Conservation (phyloP, 2,113 vertebrate genomes). For the Fulmarus glacialis region DNA sequence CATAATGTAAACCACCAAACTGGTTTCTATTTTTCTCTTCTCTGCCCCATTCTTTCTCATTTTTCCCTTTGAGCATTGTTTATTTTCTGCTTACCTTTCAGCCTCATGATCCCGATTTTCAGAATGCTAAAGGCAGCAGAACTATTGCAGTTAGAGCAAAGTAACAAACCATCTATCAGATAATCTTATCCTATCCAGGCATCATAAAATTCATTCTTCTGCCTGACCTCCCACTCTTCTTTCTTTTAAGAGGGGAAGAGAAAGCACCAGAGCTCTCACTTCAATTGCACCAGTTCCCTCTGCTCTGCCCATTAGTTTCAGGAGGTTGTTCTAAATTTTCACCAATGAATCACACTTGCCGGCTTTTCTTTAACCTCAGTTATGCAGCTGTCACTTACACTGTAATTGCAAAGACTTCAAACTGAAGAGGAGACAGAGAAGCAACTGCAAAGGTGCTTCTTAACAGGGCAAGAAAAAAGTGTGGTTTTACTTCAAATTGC, state of each 20-base stretch:
- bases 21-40: not conserved
- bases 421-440: not conserved
- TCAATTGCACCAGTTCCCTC: not conserved
- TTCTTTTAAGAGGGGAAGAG: not conserved
- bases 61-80: not conserved
- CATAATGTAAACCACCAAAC: not conserved
- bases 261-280: not conserved
- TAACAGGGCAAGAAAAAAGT: not conserved
- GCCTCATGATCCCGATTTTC: not conserved
- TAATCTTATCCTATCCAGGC: not conserved
- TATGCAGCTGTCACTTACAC: not conserved
- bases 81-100: not conserved
- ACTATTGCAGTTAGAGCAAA: not conserved
- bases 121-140: not conserved
- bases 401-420: not conserved
- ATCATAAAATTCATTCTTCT: conserved; percentile 11
- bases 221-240: not conserved
- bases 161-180: not conserved
- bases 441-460: not conserved
- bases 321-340: not conserved
- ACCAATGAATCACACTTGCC: not conserved
- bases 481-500: not conserved
- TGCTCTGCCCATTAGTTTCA: not conserved
- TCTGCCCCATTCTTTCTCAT: not conserved
- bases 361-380: not conserved